Base-by-base conservation (phyloP, 2,888 invertebrate genomes). In the Tachina grossa region DNA sequence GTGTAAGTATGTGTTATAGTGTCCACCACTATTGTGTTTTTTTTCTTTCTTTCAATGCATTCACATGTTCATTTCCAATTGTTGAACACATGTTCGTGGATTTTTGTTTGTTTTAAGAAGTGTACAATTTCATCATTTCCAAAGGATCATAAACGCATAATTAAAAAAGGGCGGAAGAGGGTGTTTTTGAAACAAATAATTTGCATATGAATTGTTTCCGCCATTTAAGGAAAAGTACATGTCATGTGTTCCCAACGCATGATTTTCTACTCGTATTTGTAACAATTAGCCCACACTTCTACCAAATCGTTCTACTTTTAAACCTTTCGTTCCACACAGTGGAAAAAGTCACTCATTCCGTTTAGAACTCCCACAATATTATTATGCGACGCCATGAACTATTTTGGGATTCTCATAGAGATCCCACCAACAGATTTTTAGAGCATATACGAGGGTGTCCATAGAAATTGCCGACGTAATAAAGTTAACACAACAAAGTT, bases 191-290 rank as follows among this genome's bases (percentile, higher is more conserved):
- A 43, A 45, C 45, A 6, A 61, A 49, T 19, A 41, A 61, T 39
- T 61, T 61, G n/a, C 61, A 74, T 61, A 31, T 1, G 41, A 51
- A 63, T 74, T 51, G 51, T 74, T 74, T 59, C 71, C 47, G 59
- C 72, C 47, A 14, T 59, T 72, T 47, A 72, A 61, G 22, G 53
- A 41, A 72, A 31, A 11, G 6, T 31, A 53, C 19, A 31, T 41
- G 19, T 53, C 69, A 55, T 69, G 53, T 69, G 69, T 53, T 19
- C 19, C 22, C 53, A 13, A 43, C 41, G 53, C 68, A 41, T 53
- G 45, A 22, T 22, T 22, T 14, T 9, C 13, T 47, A 49, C 19
- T 53, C 19, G 19, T 31, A 49, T 53, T 53, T 53, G 19, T 31
- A 53, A 53, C 16, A 53, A 53, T 53, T 53, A 19, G 6, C 49